Evolutionary conservation across 2,113 vertebrate genomes (phyloP).

Genomic region (Cololabis saira): DNA sequence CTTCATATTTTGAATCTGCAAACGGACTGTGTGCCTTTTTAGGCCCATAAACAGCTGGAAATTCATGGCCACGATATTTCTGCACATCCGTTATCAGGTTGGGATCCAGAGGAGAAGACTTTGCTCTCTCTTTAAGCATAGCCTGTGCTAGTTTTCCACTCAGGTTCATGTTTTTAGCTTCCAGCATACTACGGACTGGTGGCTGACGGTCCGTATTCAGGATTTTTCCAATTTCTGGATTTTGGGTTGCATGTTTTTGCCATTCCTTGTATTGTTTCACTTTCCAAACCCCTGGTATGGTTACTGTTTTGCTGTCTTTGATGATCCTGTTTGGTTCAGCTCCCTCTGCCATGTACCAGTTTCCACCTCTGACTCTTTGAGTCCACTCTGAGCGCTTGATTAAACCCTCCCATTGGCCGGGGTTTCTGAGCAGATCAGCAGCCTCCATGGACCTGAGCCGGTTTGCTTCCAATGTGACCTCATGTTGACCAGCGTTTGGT

Average conservation of each 20-base stretch:
- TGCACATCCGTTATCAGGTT: not conserved
- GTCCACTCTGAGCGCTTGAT: conserved; percentile 24
- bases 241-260: not conserved
- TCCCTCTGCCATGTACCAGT: conserved; percentile 32
- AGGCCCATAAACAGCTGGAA: not conserved
- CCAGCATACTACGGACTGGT: conserved; percentile 1
- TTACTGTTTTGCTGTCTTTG: not conserved
- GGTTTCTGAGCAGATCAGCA: not conserved
- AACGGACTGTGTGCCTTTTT: too few relatives aligned
- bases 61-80: fast-evolving
- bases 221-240: not conserved
- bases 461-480: conserved; percentile 6
- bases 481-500: conserved; percentile 17
- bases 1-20: conserved; percentile 1
- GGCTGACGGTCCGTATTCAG: conserved; percentile 34
- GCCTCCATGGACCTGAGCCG: not conserved
- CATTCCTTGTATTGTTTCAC: not conserved
- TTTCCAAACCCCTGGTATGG: conserved; percentile 8
- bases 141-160: conserved; percentile 28
- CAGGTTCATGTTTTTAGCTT: not conserved
- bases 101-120: not conserved
- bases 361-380: conserved; percentile 19
- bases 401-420: conserved; percentile 25
- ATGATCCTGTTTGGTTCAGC: not conserved
- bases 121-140: conserved; percentile 33